These are phyloP conservation scores for Lordiphosa andalusiaca DNA, from an alignment of 2,888 invertebrate genomes.

Conservation along the genomic window DNA sequence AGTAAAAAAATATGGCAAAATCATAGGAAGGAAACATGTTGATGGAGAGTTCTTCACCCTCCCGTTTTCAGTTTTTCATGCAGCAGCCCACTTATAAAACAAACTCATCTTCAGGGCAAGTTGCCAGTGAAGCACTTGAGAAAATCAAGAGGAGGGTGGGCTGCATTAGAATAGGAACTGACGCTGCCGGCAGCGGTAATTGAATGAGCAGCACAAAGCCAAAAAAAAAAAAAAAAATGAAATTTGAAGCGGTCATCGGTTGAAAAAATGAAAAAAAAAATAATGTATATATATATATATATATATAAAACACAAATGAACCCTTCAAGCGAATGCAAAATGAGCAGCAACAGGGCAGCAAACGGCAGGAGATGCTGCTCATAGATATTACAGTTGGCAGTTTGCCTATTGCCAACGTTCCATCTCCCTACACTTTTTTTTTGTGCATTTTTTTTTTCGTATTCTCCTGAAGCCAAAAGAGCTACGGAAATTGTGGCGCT, in stretches of 20 bases:
- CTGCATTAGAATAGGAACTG: constrained; percentile 50
- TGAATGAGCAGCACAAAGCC: constrained; percentile 60
- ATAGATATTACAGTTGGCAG: constrained; percentile 37
- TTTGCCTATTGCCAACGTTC: constrained; percentile 49
- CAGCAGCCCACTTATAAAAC: constrained; percentile 10
- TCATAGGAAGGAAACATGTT: constrained; percentile 9
- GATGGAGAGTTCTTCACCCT: constrained; percentile 8
- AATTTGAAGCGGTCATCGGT: constrained; percentile 8
- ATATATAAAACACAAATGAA: constrained; percentile 53
- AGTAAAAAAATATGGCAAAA: constrained; percentile 8
- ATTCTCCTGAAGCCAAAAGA: constrained; percentile 15
- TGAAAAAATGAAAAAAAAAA: constrained; percentile 8
- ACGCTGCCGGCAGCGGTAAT: constrained; percentile 61
- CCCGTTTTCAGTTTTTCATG: not conserved
- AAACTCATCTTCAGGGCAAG: constrained; percentile 52
- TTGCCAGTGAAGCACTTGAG: constrained; percentile 67
- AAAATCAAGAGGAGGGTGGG: constrained; percentile 31
- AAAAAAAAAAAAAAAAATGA: constrained; percentile 7
- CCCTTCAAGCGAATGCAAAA: constrained; percentile 59
- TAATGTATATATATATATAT: constrained; percentile 25
- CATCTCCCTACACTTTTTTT: not conserved
- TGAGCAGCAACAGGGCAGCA: constrained; percentile 30
- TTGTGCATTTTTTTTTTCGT: constrained; percentile 6
- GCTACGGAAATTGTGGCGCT: constrained; percentile 66
- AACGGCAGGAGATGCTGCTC: not conserved